Evolutionary conservation across 2,888 invertebrate genomes (phyloP).

Genomic region (Myopa tessellatipennis): DNA sequence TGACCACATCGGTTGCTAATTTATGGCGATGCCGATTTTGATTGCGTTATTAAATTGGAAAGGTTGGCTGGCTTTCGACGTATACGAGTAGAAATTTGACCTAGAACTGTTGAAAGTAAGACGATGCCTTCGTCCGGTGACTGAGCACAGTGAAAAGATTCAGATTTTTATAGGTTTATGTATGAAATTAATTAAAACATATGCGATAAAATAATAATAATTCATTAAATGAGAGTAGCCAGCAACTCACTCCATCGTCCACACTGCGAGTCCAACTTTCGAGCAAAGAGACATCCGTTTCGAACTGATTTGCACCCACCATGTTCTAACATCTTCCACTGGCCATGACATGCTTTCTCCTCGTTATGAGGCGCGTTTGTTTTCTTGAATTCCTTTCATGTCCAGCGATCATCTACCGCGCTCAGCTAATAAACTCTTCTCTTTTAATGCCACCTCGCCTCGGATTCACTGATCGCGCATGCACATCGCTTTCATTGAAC

Average conservation of each 20-base stretch:
- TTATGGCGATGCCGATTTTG: constrained; percentile 33
- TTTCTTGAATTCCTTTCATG: constrained; percentile 20
- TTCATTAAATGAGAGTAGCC: neutral
- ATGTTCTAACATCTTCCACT: neutral
- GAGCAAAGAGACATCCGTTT: neutral
- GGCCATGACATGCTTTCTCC: constrained; percentile 26
- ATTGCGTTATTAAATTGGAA: constrained; percentile 23
- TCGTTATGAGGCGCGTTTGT: constrained; percentile 10
- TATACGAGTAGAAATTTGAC: neutral
- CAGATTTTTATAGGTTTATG: no score
- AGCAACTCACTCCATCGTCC: neutral
- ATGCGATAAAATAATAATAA: neutral
- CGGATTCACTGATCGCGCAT: neutral
- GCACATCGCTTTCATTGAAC: constrained; percentile 25
- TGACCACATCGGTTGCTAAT: constrained; percentile 18
- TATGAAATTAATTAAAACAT: neutral
- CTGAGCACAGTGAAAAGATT: no score
- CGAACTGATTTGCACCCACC: neutral
- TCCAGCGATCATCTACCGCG: neutral
- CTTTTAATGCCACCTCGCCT: neutral
- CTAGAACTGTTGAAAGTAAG: neutral
- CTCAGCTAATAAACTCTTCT: neutral
- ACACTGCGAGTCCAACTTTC: no score
- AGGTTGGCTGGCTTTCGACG: constrained; percentile 20
- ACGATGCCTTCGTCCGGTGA: neutral